These are phyloP conservation scores for Amphibalanus amphitrite DNA, from an alignment of 1,140 invertebrate genomes.

Conservation along the genomic window DNA sequence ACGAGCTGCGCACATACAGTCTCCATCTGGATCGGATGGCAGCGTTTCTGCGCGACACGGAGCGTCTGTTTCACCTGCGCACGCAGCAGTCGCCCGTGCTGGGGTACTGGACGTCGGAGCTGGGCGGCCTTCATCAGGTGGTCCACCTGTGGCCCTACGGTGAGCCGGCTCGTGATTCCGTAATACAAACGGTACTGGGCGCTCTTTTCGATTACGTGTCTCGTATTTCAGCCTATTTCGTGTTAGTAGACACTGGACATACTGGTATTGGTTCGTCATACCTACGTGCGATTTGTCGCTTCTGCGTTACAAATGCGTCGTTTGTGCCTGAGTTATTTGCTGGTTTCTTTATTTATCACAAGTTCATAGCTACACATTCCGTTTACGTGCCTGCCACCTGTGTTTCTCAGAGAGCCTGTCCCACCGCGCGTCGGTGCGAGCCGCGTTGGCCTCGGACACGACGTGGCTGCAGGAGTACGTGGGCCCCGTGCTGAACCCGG, in stretches of 20 bases:
- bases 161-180: slow-evolving; percentile 16
- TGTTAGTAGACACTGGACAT: neutral
- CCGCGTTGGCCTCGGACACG: slow-evolving; percentile 21
- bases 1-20: neutral
- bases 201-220: neutral
- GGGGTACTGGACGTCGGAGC: slow-evolving; percentile 27
- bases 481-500: slow-evolving; percentile 20
- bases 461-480: slow-evolving; percentile 23
- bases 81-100: slow-evolving; percentile 23
- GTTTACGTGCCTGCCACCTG: neutral
- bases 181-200: neutral
- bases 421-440: slow-evolving; percentile 23
- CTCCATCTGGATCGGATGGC: slow-evolving; percentile 10
- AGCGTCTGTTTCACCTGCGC: slow-evolving; percentile 23
- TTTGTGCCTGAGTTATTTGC: too few relatives aligned
- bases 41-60: slow-evolving; percentile 22
- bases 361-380: too few relatives aligned
- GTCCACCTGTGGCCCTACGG: slow-evolving; percentile 31
- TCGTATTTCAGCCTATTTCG: neutral
- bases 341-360: too few relatives aligned
- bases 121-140: slow-evolving; percentile 27
- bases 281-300: too few relatives aligned
- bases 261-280: too few relatives aligned
- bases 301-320: too few relatives aligned
- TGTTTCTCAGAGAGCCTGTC: slow-evolving; percentile 22